phyloP scores from a whole-genome alignment of 2,797 vertebrate genomes.

The Clarias pachynema region DNA sequence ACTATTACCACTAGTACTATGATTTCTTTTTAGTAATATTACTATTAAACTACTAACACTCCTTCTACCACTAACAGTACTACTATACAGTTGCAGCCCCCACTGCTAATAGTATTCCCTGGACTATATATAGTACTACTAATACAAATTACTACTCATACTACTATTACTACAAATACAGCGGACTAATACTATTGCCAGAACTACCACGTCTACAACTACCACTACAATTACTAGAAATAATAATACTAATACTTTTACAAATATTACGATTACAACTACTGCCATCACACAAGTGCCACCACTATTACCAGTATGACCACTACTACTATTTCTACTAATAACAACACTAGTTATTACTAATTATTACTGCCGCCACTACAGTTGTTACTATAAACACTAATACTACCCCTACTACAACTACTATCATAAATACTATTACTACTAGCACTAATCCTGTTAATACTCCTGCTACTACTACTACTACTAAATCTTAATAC shows the following conservation, averaged over 20 bases:
- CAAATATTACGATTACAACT: too few species aligned
- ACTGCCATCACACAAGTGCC: too few species aligned
- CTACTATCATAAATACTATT: background rate
- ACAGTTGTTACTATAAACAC: background rate
- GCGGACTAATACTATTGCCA: background rate
- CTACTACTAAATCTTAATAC: background rate
- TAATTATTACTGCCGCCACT: background rate
- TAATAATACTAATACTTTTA: too few species aligned
- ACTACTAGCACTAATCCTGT: background rate
- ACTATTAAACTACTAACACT: background rate
- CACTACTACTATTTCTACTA: background rate
- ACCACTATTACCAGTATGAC: too few species aligned
- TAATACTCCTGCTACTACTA: background rate
- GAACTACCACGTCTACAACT: background rate
- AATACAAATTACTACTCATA: background rate
- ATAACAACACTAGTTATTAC: background rate
- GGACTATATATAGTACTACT: constrained; percentile 4
- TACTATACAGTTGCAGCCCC: too few species aligned
- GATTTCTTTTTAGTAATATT: background rate
- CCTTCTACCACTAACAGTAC: background rate
- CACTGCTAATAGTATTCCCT: too few species aligned
- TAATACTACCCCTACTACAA: background rate
- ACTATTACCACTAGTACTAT: background rate
- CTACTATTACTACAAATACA: background rate
- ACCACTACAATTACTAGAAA: too few species aligned